Evolutionary conservation across 2,888 invertebrate species (phyloP), one percentile per base, ranked within the genome.

Genomic region (Trilocha varians): DNA sequence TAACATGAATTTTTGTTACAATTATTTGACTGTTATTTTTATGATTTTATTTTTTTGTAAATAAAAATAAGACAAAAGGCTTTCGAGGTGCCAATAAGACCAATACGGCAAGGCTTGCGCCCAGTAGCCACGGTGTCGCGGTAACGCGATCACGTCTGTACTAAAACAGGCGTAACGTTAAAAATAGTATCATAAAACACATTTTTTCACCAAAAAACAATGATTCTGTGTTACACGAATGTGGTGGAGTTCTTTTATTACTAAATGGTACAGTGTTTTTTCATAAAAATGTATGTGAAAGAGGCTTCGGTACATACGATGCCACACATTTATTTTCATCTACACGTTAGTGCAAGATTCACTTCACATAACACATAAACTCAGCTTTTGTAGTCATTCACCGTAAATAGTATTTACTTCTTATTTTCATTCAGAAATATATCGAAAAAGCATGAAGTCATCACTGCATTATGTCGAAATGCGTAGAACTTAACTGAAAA

Each of bases 381-480:
- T n/a, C n/a, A n/a, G n/a, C n/a, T n/a, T n/a, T n/a, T n/a, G n/a
- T n/a, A n/a, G n/a, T n/a, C n/a, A n/a, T n/a, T n/a, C n/a, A n/a
- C n/a, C n/a, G n/a, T n/a, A n/a, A n/a, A n/a, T n/a, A n/a, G n/a
- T n/a, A n/a, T n/a, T n/a, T n/a, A n/a, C n/a, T n/a, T n/a, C n/a
- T n/a, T n/a, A n/a, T n/a, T n/a, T n/a, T n/a, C 8, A 25, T 25
- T 25, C 5, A 25, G 11, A 25, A 9, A 25, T 9, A 25, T 3
- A 25, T 18, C 8, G 11, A 25, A 25, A 25, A 25, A 25, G 1
- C 25, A 25, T 53, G 45, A 51, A 58, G 52, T 67, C 57, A 66
- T 66, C 60, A 62, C 78, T 78, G 78, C 79, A 78, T 74, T 78
- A 77, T 76, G 78, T 65, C 71, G 69, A 64, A 62, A 55, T 51